A percentile compares a stretch with the other conserved stretches of the same genome.
Evolutionary conservation across 2,888 invertebrate genomes (phyloP).

Genomic region (Drosophila anomalata): DNA sequence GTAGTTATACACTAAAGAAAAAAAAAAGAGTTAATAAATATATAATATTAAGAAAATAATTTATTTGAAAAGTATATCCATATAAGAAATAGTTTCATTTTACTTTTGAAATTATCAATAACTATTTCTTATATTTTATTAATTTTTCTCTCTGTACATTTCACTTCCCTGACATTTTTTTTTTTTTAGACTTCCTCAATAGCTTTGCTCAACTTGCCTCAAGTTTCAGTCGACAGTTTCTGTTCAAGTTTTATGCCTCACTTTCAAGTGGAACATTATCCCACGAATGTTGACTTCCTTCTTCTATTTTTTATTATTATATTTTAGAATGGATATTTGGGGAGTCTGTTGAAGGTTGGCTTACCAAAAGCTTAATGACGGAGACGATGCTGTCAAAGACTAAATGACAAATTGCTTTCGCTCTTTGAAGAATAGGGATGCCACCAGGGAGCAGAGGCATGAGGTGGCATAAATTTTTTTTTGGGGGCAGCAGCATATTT

Average conservation of each 20-base stretch:
- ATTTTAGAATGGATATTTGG: conserved; percentile 11
- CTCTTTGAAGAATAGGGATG: conserved; percentile 4
- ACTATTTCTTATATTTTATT: background rate
- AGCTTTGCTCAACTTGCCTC: conserved; percentile 35
- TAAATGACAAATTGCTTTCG: conserved; percentile 53
- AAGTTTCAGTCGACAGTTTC: conserved; percentile 19
- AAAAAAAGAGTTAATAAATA: background rate
- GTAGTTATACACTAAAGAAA: conserved; percentile 1
- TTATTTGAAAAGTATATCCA: no score
- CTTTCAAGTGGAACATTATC: conserved; percentile 40
- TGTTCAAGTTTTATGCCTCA: conserved; percentile 30
- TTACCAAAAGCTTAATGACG: conserved; percentile 49
- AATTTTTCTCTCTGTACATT: background rate
- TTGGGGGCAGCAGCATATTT: conserved; percentile 17
- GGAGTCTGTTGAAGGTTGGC: conserved; percentile 6
- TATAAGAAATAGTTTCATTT: background rate
- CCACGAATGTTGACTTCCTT: conserved; percentile 18
- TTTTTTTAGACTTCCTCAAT: conserved; percentile 37
- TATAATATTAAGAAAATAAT: background rate
- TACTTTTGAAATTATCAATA: background rate
- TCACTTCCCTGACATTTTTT: conserved; percentile 4
- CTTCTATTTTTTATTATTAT: background rate
- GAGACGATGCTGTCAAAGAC: conserved; percentile 49
- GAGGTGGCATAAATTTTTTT: conserved; percentile 44
- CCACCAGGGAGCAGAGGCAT: conserved; percentile 13